Evolutionary conservation across 1,140 invertebrate species (phyloP).

Genomic region (Dendroctonus valens): DNA sequence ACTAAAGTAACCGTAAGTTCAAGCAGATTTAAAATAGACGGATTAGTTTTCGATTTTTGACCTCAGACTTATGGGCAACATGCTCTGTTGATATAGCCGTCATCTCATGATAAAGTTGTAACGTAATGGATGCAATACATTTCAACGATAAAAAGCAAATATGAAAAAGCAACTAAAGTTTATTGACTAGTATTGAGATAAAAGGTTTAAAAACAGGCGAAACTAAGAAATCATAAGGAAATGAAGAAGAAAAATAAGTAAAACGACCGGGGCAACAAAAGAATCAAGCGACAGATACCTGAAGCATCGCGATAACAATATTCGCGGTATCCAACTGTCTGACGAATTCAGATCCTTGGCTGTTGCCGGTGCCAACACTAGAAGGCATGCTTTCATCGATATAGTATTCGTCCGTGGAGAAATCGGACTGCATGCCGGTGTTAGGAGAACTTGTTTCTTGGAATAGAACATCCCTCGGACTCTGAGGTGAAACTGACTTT

Average conservation of each 20-base stretch:
- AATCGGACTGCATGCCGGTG: conserved; percentile 56
- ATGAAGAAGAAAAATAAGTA: background rate
- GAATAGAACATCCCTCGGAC: conserved; percentile 39
- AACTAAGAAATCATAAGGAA: too few relatives aligned
- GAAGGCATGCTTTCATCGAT: conserved; percentile 80
- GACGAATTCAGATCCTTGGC: conserved; percentile 49
- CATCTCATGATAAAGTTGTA: too few relatives aligned
- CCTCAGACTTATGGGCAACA: too few relatives aligned
- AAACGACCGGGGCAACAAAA: conserved; percentile 29
- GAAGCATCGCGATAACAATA: conserved; percentile 64
- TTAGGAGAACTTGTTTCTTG: conserved; percentile 43
- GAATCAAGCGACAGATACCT: conserved; percentile 53
- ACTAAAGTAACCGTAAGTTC: too few relatives aligned
- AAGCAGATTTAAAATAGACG: too few relatives aligned
- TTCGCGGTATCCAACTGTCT: conserved; percentile 58
- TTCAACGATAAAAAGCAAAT: too few relatives aligned
- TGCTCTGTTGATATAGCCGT: too few relatives aligned
- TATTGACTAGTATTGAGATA: too few relatives aligned
- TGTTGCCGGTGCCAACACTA: conserved; percentile 60
- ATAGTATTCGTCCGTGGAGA: conserved; percentile 79
- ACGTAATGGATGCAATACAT: too few relatives aligned
- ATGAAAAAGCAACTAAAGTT: too few relatives aligned
- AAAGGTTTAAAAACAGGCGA: too few relatives aligned
- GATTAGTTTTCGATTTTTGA: too few relatives aligned
- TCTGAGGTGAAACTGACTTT: conserved; percentile 46